Evolutionary conservation across 2,888 invertebrate species (phyloP), one percentile per base, ranked within the genome.

Genomic region (Nasonia oneida): DNA sequence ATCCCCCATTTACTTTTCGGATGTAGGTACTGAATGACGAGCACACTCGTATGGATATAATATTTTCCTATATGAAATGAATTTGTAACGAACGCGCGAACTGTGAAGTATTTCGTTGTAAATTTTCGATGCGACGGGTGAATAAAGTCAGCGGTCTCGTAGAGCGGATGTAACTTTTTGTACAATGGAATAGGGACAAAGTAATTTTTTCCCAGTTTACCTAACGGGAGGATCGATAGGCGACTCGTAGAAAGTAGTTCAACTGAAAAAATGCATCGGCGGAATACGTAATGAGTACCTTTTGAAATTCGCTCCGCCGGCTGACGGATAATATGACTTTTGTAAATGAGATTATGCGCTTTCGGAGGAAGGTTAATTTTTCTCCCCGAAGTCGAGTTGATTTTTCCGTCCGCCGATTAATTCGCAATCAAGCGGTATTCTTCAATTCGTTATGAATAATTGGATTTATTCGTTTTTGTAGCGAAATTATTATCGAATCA

Each of bases 101-200:
- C 29, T 29, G 3, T 0, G 5, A 5, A 6, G 23, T 29, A 71
- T n/a, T 23, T 42, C 47, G 42, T 23, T 73, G 5, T 23, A 23
- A n/a, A 39, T 39, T 2, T 42, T 73, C 42, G 42, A 23, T 12
- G 47, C 39, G 23, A 10, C n/a, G 23, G 23, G 5, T 1, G n/a
- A 23, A 10, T 42, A 42, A n/a, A 42, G 18, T 42, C 39, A 3
- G 39, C 42, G 12, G 42, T n/a, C 10, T 8, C 10, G 2, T n/a
- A 73, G 23, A 29, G 67, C 67, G 29, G 23, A 61, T 67, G 33
- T 67, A 67, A 67, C 29, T 67, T 67, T 73, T 73, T 39, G 18
- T 47, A 42, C 23, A 10, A n/a, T n/a, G 57, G 23, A 73, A 23
- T 29, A 73, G 23, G 42, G 2, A 42, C 14, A 47, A 71, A 71